Evolutionary conservation across 2,888 invertebrate species (phyloP), one percentile per base, ranked within the genome.

Genomic region (Eucera pruinosa): DNA sequence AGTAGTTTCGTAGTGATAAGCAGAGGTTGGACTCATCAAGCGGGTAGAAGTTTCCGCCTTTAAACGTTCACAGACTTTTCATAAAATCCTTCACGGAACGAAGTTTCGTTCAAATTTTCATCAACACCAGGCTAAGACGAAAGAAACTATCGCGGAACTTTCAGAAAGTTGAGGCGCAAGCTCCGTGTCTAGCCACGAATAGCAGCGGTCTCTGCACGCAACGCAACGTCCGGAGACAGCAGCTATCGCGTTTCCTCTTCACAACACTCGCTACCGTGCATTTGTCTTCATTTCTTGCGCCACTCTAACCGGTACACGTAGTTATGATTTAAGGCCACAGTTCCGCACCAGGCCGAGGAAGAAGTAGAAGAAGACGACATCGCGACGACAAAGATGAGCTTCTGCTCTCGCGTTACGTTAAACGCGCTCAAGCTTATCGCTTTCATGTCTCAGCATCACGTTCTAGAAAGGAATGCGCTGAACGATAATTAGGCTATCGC

Each of bases 201-300:
- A 69, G 43, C 45, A 41, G 13, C n/a, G 9, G 20, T 36, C 18
- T 36, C 39, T 27, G 69, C 81, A 57, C 80, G 60, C 66, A 66
- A 81, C 82, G 78, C 68, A 54, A 41, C 50, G 73, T 52, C 61
- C 74, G 65, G 69, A 84, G 79, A 77, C 81, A 78, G 72, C 72
- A 75, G 84, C 89, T 90, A 90, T 90, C 90, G 87, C 87, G 88
- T 89, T 90, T 90, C 89, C 90, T 87, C 88, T 88, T 90, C 90
- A 89, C 87, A 90, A 88, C 89, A 86, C 88, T 86, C 81, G 80
- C 72, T 76, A 61, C 57, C 69, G 72, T 69, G 82, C 90, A 90
- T 90, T 90, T 89, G 89, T 90, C 90, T 90, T 90, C 89, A 89
- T 89, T 90, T 89, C 90, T 90, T 87, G 88, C 86, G 79, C 79